Base-by-base conservation (phyloP, 2,888 invertebrate genomes). In the Harpagoxenus sublaevis region DNA sequence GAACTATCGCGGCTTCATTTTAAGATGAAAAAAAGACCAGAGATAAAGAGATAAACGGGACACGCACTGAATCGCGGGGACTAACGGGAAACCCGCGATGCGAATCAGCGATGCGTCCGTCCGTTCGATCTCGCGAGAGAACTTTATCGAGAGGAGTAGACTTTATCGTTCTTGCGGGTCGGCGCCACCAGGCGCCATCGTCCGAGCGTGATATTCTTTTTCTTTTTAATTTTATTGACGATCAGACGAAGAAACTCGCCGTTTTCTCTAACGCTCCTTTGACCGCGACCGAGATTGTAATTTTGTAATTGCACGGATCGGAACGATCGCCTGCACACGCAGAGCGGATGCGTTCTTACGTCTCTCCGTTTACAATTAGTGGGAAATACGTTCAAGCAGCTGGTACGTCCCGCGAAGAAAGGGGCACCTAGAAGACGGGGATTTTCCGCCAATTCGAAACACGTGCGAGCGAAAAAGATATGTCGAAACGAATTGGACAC, bases 61-160 rank as follows among this genome's bases (percentile, higher is more conserved):
- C 53, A 71, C 53, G 71, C 71, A 23, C 71, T 71, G 53, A 71
- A 71, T 55, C 53, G 53, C 70, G n/a, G 48, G 9, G n/a, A 10
- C 35, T 70, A 71, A 71, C 71, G 71, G 71, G 71, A 53, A 71
- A 53, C 53, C 3, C n/a, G 35, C 53, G 35, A 23, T 5, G 18
- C 48, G 28, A 31, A 18, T 12, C 51, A 48, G 10, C 45, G 66
- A 62, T 51, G 23, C 18, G 31, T 18, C 45, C 53, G 39, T 35
- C 15, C 23, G 51, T 70, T 35, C 35, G 12, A 53, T 48, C 48
- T 31, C 18, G 48, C 66, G 23, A 53, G 35, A 51, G 35, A 31
- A 68, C 45, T 66, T 65, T 45, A 45, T 65, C 28, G 45, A 35
- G 6, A 35, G 15, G 28, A 66, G 2, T 23, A 23, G 10, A 18